These are phyloP conservation scores for Syrrhaptes paradoxus DNA, from an alignment of 2,113 vertebrate species.

Conservation along the genomic window DNA sequence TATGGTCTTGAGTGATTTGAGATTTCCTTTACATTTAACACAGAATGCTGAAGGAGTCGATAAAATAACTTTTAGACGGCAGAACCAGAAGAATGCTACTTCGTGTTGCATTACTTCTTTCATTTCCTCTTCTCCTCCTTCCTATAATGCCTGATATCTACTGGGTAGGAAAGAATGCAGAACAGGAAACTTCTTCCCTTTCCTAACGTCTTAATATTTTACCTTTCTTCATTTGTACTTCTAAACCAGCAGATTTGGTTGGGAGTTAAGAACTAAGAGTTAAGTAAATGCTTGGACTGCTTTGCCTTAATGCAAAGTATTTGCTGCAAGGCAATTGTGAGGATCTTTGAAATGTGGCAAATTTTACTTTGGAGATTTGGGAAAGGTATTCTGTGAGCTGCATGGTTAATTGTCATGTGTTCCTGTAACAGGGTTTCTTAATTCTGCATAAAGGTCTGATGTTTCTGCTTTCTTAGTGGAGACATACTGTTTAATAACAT, in stretches of 20 bases:
- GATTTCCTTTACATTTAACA: conserved; percentile 7
- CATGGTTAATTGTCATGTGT: background rate
- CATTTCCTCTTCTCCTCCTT: background rate
- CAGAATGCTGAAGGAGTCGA: background rate
- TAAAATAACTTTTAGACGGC: background rate
- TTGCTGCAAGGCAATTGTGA: background rate
- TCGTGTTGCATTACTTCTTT: conserved; percentile 20
- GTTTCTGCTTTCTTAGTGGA: background rate
- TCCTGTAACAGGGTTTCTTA: background rate
- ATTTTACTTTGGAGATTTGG: background rate
- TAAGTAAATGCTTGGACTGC: background rate
- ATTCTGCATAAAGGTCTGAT: background rate
- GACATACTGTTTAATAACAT: background rate
- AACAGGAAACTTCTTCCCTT: background rate
- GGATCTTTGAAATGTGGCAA: background rate
- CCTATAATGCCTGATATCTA: background rate
- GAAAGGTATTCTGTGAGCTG: background rate
- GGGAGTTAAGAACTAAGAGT: background rate
- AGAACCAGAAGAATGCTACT: background rate
- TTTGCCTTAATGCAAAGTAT: background rate
- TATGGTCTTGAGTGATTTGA: background rate
- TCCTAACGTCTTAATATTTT: background rate
- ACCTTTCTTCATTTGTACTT: background rate
- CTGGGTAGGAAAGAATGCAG: background rate
- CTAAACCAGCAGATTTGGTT: background rate